These are phyloP conservation scores for Macrophya annulata DNA, from an alignment of 2,888 invertebrate species.

Conservation along the genomic window DNA sequence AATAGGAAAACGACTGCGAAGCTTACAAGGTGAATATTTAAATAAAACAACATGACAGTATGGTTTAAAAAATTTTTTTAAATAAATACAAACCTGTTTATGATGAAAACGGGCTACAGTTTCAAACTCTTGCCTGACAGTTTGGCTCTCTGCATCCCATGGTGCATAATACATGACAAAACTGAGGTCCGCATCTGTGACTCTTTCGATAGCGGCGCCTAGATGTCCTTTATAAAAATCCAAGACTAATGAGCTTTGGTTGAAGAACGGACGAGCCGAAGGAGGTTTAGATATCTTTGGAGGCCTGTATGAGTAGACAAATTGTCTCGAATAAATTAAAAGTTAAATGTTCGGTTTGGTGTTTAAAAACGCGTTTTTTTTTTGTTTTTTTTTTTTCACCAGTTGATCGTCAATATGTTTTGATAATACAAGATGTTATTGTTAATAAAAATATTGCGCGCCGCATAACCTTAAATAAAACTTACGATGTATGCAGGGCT, in stretches of 20 bases:
- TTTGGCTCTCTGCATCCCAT: constrained; percentile 95
- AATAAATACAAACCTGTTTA: constrained; percentile 82
- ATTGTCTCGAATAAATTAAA: constrained; percentile 19
- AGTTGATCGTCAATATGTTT: constrained; percentile 9
- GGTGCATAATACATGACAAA: constrained; percentile 97
- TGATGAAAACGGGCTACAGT: constrained; percentile 86
- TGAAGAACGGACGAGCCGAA: constrained; percentile 87
- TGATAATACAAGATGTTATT: neutral
- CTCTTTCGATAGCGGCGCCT: constrained; percentile 83
- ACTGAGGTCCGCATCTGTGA: constrained; percentile 87
- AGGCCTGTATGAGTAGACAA: constrained; percentile 78
- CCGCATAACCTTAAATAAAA: constrained; percentile 68
- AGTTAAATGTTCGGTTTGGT: constrained; percentile 16
- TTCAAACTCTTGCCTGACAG: constrained; percentile 88
- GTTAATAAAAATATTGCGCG: neutral
- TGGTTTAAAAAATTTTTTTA: neutral
- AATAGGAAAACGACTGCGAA: too few relatives aligned
- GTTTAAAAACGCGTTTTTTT: constrained; percentile 29
- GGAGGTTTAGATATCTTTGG: constrained; percentile 83
- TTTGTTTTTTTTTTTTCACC: neutral
- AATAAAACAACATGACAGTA: neutral
- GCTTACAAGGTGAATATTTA: too few relatives aligned
- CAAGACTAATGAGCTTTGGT: constrained; percentile 84
- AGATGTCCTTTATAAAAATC: constrained; percentile 92
- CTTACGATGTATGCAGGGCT: constrained; percentile 88